Percentiles rank a stretch among this genome's conserved stretches.
phyloP scores from a whole-genome alignment of 1,140 invertebrate species.

The Cotesia typhae region DNA sequence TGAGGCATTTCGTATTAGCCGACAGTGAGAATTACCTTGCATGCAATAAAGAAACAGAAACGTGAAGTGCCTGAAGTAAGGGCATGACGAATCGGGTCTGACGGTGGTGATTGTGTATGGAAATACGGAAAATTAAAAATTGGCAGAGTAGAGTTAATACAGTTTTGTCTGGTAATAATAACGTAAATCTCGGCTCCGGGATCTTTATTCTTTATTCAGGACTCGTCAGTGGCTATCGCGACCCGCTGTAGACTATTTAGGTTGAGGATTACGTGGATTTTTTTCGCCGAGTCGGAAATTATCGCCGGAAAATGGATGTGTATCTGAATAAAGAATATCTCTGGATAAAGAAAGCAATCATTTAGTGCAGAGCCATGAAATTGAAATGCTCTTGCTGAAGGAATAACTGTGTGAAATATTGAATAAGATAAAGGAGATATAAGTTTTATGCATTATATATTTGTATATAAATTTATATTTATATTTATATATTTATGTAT shows the following conservation, averaged over 20 bases:
- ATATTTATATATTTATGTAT: not conserved
- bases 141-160: constrained; percentile 5
- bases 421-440: constrained; percentile 3
- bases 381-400: constrained; percentile 10
- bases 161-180: not conserved
- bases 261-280: no score
- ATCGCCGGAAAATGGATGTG: constrained; percentile 1
- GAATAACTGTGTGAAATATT: constrained; percentile 7
- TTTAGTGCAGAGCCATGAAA: not conserved
- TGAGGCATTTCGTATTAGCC: not conserved
- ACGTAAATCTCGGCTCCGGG: not conserved
- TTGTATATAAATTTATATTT: not conserved
- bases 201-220: not conserved
- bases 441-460: not conserved
- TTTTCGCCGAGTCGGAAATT: not conserved
- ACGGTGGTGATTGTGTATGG: constrained; percentile 7
- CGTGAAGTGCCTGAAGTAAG: constrained; percentile 1
- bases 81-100: constrained; percentile 13
- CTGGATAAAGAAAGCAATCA: not conserved
- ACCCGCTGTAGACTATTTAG: no score
- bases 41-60: not conserved
- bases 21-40: not conserved
- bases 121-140: constrained; percentile 30
- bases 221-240: not conserved
- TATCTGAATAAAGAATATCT: not conserved